Conservation (phyloP, 1,140 invertebrate genomes). For the Teleopsis dalmanni region DNA sequence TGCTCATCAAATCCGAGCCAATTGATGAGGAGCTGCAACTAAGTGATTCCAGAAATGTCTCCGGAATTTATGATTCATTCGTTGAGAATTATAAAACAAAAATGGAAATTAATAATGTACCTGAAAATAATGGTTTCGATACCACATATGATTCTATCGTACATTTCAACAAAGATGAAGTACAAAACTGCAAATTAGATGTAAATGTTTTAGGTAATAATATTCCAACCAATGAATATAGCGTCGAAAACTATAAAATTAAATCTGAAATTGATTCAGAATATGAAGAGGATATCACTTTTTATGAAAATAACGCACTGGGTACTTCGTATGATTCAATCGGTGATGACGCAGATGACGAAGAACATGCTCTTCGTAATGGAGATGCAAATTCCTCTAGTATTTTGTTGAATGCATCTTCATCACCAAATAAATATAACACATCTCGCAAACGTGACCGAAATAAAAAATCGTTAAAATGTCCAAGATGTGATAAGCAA, state of each 20-base stretch:
- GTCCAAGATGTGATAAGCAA: slow-evolving; percentile 33
- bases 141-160: neutral
- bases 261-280: slow-evolving; percentile 6
- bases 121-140: slow-evolving; percentile 6
- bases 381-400: neutral
- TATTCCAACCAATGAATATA: neutral
- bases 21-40: no score
- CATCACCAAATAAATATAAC: neutral
- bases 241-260: neutral
- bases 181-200: slow-evolving; percentile 5
- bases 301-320: slow-evolving; percentile 1
- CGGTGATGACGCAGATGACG: slow-evolving; percentile 8
- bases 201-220: slow-evolving; percentile 1
- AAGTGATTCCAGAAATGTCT: no score
- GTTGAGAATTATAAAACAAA: neutral
- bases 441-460: neutral
- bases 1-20: no score
- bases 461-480: slow-evolving; percentile 15
- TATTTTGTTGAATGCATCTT: neutral
- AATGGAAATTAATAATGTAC: neutral
- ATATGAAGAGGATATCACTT: slow-evolving; percentile 1
- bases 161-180: neutral
- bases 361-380: slow-evolving; percentile 1
- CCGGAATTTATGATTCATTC: neutral
- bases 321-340: neutral